Percentiles rank a stretch among this genome's conserved stretches.
Conservation (phyloP, 2,113 vertebrate species). For the Malurus cyaneus region DNA sequence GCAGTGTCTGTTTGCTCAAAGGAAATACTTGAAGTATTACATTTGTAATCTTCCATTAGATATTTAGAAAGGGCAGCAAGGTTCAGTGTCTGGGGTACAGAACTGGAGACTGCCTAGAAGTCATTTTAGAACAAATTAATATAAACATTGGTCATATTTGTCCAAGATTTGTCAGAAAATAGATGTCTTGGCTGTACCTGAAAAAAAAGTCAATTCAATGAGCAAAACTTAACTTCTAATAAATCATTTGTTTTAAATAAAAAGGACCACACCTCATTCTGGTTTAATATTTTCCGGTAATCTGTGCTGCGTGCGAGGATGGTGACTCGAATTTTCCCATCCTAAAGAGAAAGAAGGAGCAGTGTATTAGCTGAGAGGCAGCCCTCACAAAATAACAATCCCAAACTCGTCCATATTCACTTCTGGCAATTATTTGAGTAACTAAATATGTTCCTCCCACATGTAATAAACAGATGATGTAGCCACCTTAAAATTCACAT, state of each 20-base stretch:
- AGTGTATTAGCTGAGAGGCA: background rate
- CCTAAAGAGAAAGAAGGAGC: slow-evolving; percentile 74
- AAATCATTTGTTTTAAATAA: background rate
- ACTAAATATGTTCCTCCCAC: background rate
- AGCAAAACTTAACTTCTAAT: background rate
- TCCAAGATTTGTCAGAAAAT: background rate
- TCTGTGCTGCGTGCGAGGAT: slow-evolving; percentile 93
- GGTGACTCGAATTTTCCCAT: slow-evolving; percentile 90
- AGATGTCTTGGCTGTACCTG: background rate
- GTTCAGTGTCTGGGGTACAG: background rate
- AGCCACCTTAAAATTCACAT: slow-evolving; percentile 4
- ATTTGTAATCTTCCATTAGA: background rate
- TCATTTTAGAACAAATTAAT: background rate
- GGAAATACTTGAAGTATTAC: slow-evolving; percentile 35
- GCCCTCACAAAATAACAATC: background rate
- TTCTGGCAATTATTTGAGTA: background rate
- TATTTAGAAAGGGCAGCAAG: slow-evolving; percentile 17
- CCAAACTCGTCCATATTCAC: background rate
- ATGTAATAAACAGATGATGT: background rate
- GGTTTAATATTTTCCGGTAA: slow-evolving; percentile 93
- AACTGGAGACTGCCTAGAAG: background rate
- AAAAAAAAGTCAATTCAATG: background rate
- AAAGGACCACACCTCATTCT: slow-evolving; percentile 84
- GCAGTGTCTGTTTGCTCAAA: background rate
- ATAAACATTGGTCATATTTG: background rate